A percentile compares a stretch with the other conserved stretches of the same genome.
These are phyloP conservation scores for Bombyx mandarina DNA, from an alignment of 1,140 invertebrate genomes.

Conservation along the genomic window DNA sequence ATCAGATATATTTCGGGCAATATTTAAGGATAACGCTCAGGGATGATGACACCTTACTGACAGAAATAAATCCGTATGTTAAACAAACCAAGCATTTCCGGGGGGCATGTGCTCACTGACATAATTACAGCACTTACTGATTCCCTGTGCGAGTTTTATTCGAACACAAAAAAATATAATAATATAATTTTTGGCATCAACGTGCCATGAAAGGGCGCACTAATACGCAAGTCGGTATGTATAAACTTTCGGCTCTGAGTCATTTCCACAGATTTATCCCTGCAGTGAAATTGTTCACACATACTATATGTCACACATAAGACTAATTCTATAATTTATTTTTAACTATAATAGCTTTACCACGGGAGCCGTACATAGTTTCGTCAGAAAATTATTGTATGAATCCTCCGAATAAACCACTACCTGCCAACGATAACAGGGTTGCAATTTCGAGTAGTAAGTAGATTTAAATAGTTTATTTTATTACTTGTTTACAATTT, in stretches of 20 bases:
- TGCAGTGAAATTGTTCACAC: slow-evolving; percentile 23
- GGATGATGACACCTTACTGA: slow-evolving; percentile 44
- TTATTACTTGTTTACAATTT: too few species aligned
- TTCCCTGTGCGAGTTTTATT: not conserved
- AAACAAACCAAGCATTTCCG: slow-evolving; percentile 63
- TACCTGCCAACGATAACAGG: too few species aligned
- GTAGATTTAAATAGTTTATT: too few species aligned
- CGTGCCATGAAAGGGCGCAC: slow-evolving; percentile 37
- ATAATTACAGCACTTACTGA: slow-evolving; percentile 43
- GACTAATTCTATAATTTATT: too few species aligned
- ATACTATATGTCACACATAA: too few species aligned
- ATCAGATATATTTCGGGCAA: slow-evolving; percentile 2
- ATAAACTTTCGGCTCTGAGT: slow-evolving; percentile 29
- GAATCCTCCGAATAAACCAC: too few species aligned
- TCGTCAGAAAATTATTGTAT: too few species aligned
- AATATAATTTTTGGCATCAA: slow-evolving; percentile 17
- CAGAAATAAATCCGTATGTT: slow-evolving; percentile 63
- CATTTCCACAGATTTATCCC: slow-evolving; percentile 44
- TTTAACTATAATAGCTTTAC: too few species aligned
- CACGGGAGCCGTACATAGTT: too few species aligned
- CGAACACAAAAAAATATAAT: not conserved
- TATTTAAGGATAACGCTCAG: slow-evolving; percentile 43
- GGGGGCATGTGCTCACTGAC: slow-evolving; percentile 40
- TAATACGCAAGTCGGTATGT: slow-evolving; percentile 36
- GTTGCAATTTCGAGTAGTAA: too few species aligned